phyloP scores from a whole-genome alignment of 2,797 vertebrate genomes.

The Urosaurus nigricauda region DNA sequence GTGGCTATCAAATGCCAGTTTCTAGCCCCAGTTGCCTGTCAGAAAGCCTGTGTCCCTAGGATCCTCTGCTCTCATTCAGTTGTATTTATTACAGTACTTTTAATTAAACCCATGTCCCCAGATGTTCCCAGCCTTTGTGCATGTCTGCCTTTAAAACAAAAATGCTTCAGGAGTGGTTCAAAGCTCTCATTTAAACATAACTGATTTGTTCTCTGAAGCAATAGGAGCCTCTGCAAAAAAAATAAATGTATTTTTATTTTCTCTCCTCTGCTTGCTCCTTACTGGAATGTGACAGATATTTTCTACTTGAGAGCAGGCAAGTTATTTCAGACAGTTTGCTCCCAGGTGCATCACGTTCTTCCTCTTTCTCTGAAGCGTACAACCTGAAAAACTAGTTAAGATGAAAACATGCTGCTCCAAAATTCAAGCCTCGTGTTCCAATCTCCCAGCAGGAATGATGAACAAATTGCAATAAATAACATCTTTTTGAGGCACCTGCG shows the following conservation, averaged over 20 bases:
- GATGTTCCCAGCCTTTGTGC: not conserved
- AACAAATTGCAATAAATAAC: not conserved
- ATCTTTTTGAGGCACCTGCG: not conserved
- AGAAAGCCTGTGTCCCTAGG: conserved; percentile 12
- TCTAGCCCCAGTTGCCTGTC: not conserved
- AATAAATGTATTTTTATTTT: too few relatives aligned
- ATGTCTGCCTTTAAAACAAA: not conserved
- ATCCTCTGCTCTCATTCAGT: not conserved
- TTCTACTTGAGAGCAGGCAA: not conserved
- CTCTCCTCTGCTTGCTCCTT: not conserved
- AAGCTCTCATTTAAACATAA: not conserved
- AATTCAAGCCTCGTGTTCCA: not conserved
- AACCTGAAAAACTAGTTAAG: conserved; percentile 13
- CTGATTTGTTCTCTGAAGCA: fast-evolving
- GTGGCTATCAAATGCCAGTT: not conserved
- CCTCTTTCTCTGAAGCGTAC: not conserved
- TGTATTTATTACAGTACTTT: not conserved
- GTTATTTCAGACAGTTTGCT: not conserved
- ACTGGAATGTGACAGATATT: not conserved
- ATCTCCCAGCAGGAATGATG: not conserved
- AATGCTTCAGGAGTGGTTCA: not conserved
- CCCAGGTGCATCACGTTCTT: not conserved
- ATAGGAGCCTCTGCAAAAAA: not conserved
- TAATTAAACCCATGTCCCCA: not conserved
- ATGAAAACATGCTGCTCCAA: not conserved